Base-by-base conservation (phyloP, 2,113 vertebrate species). In the Myxocyprinus asiaticus region DNA sequence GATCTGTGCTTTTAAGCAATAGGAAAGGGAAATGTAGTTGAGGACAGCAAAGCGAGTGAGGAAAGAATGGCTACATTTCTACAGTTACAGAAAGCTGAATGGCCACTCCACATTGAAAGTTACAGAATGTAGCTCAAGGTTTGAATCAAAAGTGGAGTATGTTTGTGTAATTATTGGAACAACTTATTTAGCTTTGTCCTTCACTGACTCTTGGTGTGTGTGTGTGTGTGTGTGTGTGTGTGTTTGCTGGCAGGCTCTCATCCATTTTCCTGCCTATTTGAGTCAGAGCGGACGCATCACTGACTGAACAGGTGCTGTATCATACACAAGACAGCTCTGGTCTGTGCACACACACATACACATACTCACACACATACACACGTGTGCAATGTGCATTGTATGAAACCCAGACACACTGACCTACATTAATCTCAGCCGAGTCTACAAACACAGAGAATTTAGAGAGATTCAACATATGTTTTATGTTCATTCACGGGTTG, bases 361-460 rank as follows among this genome's bases (percentile, higher is more conserved):
- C 88, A 33, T 33, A 33, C 0, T 17, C 10, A 89, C 85, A 85
- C 84, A 87, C 81, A 69, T 85, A 85, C 90, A 88, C 81, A 84
- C 90, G 88, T 83, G 17, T 17, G 22, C 47, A 9, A 33, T 55
- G 51, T 17, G 22, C 47, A 9, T 1, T 55, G 51, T 55, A 12
- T 55, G 51, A 55, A 55, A 55, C 51, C 83, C 91, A 91, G 92
- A 82, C 86, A 89, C 86, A 82, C 89, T 94, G 94, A 93, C 91
- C 92, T 92, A 92, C 91, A 90, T 92, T 90, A 87, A 43, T 86
- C 86, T 89, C 88, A 88, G 88, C 51, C 79, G 3, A 33, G 22
- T 33, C 22, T 33, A 33, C 22, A 33, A 1, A 33, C 3, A 33
- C 22, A 33, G 22, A 91, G 10, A 55, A 55, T 8, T 48, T 5